phyloP scores from a whole-genome alignment of 2,888 invertebrate genomes.

The Drosophila eohydei region DNA sequence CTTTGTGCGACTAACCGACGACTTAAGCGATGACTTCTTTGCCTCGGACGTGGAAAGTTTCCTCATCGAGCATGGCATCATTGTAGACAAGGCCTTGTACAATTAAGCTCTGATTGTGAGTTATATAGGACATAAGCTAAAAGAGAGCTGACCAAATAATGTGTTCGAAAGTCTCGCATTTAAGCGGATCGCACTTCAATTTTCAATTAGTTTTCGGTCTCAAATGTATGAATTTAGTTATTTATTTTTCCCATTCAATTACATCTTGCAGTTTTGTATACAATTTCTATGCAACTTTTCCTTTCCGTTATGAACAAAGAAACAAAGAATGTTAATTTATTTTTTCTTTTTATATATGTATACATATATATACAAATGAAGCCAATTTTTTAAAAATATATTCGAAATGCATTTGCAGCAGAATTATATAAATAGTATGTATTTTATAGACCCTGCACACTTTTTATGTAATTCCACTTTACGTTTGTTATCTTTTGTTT shows the following conservation, averaged over 20 bases:
- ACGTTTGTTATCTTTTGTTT: slow-evolving; percentile 4
- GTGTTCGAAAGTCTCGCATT: slow-evolving; percentile 64
- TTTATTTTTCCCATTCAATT: slow-evolving; percentile 73
- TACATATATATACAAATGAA: slow-evolving; percentile 38
- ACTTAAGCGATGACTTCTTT: slow-evolving; percentile 95
- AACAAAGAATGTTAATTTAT: slow-evolving; percentile 41
- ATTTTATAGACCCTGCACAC: slow-evolving; percentile 56
- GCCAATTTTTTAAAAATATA: slow-evolving; percentile 60
- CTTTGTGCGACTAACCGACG: slow-evolving; percentile 94
- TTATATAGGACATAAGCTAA: slow-evolving; percentile 15
- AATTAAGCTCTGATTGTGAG: slow-evolving; percentile 58
- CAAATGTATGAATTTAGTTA: slow-evolving; percentile 47
- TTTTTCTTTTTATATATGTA: slow-evolving; percentile 19
- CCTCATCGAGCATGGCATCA: slow-evolving; percentile 93
- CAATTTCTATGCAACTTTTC: slow-evolving; percentile 51
- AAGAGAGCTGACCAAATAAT: slow-evolving; percentile 63
- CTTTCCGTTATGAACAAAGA: slow-evolving; percentile 34
- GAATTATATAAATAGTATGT: slow-evolving; percentile 33
- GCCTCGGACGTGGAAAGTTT: slow-evolving; percentile 95
- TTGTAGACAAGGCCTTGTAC: slow-evolving; percentile 88
- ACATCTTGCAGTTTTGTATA: slow-evolving; percentile 67
- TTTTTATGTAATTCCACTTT: slow-evolving; percentile 21
- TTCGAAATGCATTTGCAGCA: slow-evolving; percentile 62
- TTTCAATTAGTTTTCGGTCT: slow-evolving; percentile 28
- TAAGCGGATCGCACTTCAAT: slow-evolving; percentile 41